phyloP scores from a whole-genome alignment of 2,888 invertebrate genomes.

The Trissonchulus latispiculum region DNA sequence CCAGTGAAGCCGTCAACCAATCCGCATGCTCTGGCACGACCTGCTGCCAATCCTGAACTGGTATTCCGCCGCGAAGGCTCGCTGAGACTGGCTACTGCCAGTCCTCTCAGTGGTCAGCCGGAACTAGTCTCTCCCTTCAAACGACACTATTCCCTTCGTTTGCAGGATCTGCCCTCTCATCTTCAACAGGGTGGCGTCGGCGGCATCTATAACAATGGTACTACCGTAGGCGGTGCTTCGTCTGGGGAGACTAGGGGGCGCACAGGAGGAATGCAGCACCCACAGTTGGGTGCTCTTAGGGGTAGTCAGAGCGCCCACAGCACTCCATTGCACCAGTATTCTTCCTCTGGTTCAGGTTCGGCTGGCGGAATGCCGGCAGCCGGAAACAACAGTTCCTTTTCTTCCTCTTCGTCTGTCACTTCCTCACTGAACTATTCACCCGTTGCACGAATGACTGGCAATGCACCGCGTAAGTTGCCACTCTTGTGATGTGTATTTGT shows the following conservation, averaged over 20 bases:
- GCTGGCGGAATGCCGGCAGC: too few species aligned
- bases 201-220: too few species aligned
- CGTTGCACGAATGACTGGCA: too few species aligned
- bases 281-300: not conserved
- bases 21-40: constrained; percentile 85
- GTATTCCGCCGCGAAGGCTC: constrained; percentile 80
- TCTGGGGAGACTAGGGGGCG: too few species aligned
- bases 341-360: too few species aligned
- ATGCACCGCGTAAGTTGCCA: too few species aligned
- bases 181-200: constrained; percentile 62
- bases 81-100: constrained; percentile 67
- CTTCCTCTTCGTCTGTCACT: too few species aligned
- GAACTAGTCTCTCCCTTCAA: constrained; percentile 30
- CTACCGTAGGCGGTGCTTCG: too few species aligned
- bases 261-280: not conserved
- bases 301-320: not conserved
- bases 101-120: constrained; percentile 20
- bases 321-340: not conserved
- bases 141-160: constrained; percentile 48
- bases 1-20: constrained; percentile 57
- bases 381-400: too few species aligned
- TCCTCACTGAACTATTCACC: too few species aligned
- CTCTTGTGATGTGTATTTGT: too few species aligned
- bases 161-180: constrained; percentile 89
- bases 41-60: constrained; percentile 87